Evolutionary conservation across 2,888 invertebrate species (phyloP).

Genomic region (Epinotia bilunana): DNA sequence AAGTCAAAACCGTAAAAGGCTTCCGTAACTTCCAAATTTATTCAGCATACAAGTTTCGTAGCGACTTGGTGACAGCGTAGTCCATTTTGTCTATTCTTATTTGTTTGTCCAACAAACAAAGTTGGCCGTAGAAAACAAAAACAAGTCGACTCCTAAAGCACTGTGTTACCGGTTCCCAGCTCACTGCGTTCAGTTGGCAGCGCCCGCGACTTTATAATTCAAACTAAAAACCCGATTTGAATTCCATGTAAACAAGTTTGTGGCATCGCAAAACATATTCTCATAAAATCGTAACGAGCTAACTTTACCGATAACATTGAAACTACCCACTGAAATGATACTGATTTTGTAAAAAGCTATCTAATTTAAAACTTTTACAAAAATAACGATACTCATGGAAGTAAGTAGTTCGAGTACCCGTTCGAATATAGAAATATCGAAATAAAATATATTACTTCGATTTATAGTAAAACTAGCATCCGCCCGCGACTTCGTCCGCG

Average conservation of each 20-base stretch:
- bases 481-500: no score
- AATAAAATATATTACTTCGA: neutral
- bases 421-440: no score
- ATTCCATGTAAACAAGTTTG: slow-evolving; percentile 80
- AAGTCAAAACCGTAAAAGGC: slow-evolving; percentile 26
- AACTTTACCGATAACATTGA: slow-evolving; percentile 74
- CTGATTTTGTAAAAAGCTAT: slow-evolving; percentile 58
- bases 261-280: slow-evolving; percentile 71
- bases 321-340: slow-evolving; percentile 58
- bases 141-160: slow-evolving; percentile 53
- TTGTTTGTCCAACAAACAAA: slow-evolving; percentile 46
- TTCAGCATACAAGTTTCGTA: slow-evolving; percentile 38
- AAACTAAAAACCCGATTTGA: slow-evolving; percentile 75
- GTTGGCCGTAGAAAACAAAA: slow-evolving; percentile 51
- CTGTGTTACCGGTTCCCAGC: slow-evolving; percentile 49
- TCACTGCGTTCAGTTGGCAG: slow-evolving; percentile 68
- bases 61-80: slow-evolving; percentile 42
- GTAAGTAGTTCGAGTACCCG: neutral
- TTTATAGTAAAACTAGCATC: neutral
- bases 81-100: slow-evolving; percentile 41
- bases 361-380: slow-evolving; percentile 50
- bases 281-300: slow-evolving; percentile 76
- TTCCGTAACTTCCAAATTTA: slow-evolving; percentile 22
- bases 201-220: slow-evolving; percentile 72
- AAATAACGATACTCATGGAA: slow-evolving; percentile 31